Evolutionary conservation across 92 coral and sea anemone species (phyloP), one percentile per base, ranked within the genome.

Genomic region (Umimayanthus kanabou): DNA sequence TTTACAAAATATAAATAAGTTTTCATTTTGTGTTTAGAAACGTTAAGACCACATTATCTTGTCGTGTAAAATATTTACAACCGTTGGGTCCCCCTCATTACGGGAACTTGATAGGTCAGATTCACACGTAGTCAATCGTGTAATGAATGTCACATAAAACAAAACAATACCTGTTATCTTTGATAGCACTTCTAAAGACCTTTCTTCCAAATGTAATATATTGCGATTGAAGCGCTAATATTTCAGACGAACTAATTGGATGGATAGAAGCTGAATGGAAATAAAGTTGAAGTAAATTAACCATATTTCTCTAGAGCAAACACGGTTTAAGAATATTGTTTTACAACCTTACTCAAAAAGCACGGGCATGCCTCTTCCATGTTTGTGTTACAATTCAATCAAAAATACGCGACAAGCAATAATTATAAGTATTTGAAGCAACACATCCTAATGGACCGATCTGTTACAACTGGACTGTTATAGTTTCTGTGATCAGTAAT

Each of bases 11-110:
- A 13, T 23, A 81, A 42, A 66, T 39, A 66, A 23, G 33, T 9
- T 64, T 43, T 66, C 85, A 81, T 81, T 81, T 25, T 81, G 25
- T 8, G 11, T n/a, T 40, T 16, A 39, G 39, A 43, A 9, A 14
- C 16, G 37, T 7, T 18, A 81, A 1, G 42, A 9, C 3, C 66
- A 39, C 85, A 81, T 81, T 40, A 30, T 81, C 76, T 66, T 66
- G 75, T 80, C n/a, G 11, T 65, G 85, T 81, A 43, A 81, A 81
- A 81, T 81, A 81, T 81, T 81, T 81, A 81, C 85, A 81, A 45
- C 11, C 0, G 22, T 15, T 39, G 3, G 58, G 23, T n/a, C 16
- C 23, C 57, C 33, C 57, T 39, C 58, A 75, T 65, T 65, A 67
- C 39, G 30, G 50, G 73, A 42, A 22, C 39, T 29, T 11, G 71